phyloP scores from a whole-genome alignment of 2,797 vertebrate genomes.

The Pteropus rufus region DNA sequence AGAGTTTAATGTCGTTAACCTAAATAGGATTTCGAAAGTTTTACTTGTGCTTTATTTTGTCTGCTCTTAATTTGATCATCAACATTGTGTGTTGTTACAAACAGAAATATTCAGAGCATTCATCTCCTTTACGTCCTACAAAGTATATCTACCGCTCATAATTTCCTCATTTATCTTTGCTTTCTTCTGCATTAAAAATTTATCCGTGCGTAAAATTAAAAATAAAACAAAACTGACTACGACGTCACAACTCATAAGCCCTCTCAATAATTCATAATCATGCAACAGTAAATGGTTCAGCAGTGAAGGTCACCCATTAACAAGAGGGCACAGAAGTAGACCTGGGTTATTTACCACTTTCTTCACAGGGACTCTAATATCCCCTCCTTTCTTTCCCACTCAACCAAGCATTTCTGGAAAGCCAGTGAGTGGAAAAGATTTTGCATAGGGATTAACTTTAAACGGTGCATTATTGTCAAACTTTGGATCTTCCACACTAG shows the following conservation, averaged over 20 bases:
- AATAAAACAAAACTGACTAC: background rate
- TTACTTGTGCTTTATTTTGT: background rate
- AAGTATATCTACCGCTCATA: background rate
- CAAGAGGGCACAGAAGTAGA: background rate
- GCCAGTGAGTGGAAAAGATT: background rate
- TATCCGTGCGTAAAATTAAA: slow-evolving; percentile 30
- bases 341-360: background rate
- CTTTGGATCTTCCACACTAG: background rate
- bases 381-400: background rate
- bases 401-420: slow-evolving; percentile 3
- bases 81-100: background rate
- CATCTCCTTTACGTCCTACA: background rate
- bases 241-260: background rate
- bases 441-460: background rate
- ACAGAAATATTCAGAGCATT: background rate
- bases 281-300: background rate
- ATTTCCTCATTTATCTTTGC: slow-evolving; percentile 18
- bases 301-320: background rate
- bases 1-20: background rate
- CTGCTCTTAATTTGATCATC: background rate
- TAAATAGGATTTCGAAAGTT: background rate
- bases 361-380: background rate
- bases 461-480: background rate
- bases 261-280: background rate
- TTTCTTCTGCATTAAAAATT: slow-evolving; percentile 36